Base-by-base conservation (phyloP, 2,888 invertebrate genomes). In the Drosophila maculinotata region DNA sequence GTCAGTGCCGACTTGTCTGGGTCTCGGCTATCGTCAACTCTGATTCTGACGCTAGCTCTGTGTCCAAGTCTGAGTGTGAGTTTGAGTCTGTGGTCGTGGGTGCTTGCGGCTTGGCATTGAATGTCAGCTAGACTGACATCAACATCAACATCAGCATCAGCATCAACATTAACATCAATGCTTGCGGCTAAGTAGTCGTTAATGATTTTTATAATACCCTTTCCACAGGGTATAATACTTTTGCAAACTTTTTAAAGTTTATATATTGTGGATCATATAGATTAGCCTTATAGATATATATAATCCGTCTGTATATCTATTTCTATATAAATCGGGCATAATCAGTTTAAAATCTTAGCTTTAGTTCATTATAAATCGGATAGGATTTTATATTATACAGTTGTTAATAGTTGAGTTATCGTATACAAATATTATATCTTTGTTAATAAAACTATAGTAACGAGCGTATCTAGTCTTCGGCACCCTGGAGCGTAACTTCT, bases 51-150 rank as follows among this genome's bases (percentile, higher is more conserved):
- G 39, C 28, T 17, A 38, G 53, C 26, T 47, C 47, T 12, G 17
- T n/a, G 20, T 39, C 20, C 12, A 17, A 12, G 12, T 31, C 15
- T 39, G n/a, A 14, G 33, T 54, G n/a, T 51, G 30, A 31, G 30
- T 41, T 14, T 28, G 23, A 26, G 20, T 66, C 41, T 57, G 65
- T 64, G 64, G 33, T 45, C 38, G 78, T 76, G 76, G 72, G 59
- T 60, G 51, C 44, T 42, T 10, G 17, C 26, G 36, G 52, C 31
- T 36, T 56, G 67, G 62, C 69, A 73, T 73, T 79, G 78, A 57
- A 56, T 31, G 41, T 6, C 25, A 15, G 57, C 45, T 39, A 20
- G 56, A 69, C 49, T 57, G 42, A 47, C 62, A 49, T 38, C 33
- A 53, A 33, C 47, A 26, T 14, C 30, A 48, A 49, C n/a, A 36